Evolutionary conservation across 2,797 vertebrate species (phyloP), one percentile per base, ranked within the genome.

Genomic region (Nannoperca australis): DNA sequence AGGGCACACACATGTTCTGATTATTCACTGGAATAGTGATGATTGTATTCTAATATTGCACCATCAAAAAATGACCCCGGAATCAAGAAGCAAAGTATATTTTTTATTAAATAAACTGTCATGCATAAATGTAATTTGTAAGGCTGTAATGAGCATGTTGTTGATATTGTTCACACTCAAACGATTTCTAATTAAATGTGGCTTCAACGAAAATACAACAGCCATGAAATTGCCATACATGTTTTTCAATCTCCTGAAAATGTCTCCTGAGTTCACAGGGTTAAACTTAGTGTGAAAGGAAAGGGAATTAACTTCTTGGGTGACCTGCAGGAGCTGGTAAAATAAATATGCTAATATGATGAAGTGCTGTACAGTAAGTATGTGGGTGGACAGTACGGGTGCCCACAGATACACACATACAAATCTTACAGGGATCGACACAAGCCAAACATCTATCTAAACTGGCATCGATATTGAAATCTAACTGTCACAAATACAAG

Each of bases 141-240:
- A 62, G 68, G 51, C 32, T 61, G 50, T 78, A 74, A 84, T 73
- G 42, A 84, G 70, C 68, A 59, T 71, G 61, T 68, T 69, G 60
- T 73, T 81, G 58, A 85, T 71, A 75, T 75, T 76, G 61, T 89
- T 88, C 86, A 89, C 79, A 82, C 68, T 72, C 60, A 79, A 54
- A 61, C 1, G 38, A 32, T 75, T 86, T 89, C 70, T 79, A 87
- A 89, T 89, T 91, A 83, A 85, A 84, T 70, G n/a, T 34, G 42
- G 65, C 65, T 82, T 79, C 55, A 56, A 40, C 36, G 60, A 61
- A 80, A 85, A 75, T 30, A 73, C 53, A 85, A 70, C 45, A 77
- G 73, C 64, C 79, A 73, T 84, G 79, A 83, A 85, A 85, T 83
- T 83, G 66, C 66, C 56, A 53, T 63, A 59, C 47, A 24, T 70